These are phyloP conservation scores for Trigoniulus corallinus DNA, from an alignment of 1,140 invertebrate genomes.

Conservation along the genomic window DNA sequence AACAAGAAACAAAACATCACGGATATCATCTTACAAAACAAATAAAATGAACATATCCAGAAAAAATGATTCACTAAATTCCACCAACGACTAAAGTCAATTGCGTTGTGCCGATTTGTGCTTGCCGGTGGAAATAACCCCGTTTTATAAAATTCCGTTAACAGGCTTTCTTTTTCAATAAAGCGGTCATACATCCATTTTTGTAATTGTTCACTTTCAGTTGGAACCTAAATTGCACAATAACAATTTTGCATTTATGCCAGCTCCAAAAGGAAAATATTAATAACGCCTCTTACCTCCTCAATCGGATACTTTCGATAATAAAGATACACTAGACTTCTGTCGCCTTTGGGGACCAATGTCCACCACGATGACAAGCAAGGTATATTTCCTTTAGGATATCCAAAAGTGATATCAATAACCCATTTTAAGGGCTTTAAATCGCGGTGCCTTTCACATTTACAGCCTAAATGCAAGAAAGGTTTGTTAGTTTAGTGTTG, in stretches of 20 bases:
- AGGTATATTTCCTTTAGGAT: constrained; percentile 62
- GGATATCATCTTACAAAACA: no score
- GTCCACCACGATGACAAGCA: constrained; percentile 53
- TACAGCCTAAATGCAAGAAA: no score
- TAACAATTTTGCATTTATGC: no score
- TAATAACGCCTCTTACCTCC: constrained; percentile 33
- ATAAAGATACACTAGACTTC: constrained; percentile 56
- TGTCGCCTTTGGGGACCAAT: constrained; percentile 47
- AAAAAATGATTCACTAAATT: no score
- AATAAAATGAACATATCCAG: no score
- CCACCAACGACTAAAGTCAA: no score
- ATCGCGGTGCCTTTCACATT: no score
- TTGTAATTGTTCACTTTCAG: constrained; percentile 49
- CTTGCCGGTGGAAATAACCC: constrained; percentile 36
- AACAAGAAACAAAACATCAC: no score
- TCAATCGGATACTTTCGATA: constrained; percentile 55
- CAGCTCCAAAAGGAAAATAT: background rate
- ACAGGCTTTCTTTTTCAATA: constrained; percentile 60
- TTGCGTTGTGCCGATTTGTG: no score
- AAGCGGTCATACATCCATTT: constrained; percentile 66
- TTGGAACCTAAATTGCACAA: constrained; percentile 57
- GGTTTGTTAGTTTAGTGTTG: no score
- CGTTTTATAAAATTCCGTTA: constrained; percentile 62
- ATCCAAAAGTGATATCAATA: constrained; percentile 81
- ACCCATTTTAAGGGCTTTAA: constrained; percentile 82